Conservation (phyloP, 2,113 vertebrate genomes). For the Archilochus colubris region DNA sequence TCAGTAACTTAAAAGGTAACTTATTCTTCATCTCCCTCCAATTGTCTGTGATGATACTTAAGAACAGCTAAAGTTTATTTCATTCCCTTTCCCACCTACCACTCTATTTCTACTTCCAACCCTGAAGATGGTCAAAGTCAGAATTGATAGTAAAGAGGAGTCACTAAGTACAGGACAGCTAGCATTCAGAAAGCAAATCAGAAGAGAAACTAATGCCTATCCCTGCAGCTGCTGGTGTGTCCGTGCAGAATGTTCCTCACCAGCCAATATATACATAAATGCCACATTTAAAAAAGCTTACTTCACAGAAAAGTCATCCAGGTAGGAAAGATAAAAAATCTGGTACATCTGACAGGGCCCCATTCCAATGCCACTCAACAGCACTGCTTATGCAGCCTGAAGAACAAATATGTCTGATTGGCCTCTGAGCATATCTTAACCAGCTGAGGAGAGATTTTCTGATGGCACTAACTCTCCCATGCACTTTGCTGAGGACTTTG, state of each 20-base stretch:
- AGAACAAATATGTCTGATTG: background rate
- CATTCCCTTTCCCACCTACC: background rate
- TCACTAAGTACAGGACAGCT: background rate
- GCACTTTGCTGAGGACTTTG: background rate
- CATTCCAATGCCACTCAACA: background rate
- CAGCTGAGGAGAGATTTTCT: background rate
- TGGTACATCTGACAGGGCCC: background rate
- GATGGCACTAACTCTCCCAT: background rate
- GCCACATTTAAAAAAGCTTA: background rate
- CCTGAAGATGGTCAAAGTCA: background rate
- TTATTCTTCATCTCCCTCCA: background rate
- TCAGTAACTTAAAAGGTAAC: background rate
- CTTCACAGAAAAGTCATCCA: background rate
- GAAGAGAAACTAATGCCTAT: background rate
- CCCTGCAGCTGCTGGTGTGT: background rate
- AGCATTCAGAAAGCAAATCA: background rate
- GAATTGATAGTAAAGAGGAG: background rate
- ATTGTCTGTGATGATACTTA: background rate
- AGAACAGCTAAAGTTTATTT: background rate
- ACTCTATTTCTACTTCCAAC: background rate
- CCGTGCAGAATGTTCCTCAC: background rate
- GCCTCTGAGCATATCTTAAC: background rate
- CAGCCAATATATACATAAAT: background rate
- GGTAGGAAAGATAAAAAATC: background rate
- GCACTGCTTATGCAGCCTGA: background rate